Conservation (phyloP, 23 tunicate genomes). For the Pegea sp. region DNA sequence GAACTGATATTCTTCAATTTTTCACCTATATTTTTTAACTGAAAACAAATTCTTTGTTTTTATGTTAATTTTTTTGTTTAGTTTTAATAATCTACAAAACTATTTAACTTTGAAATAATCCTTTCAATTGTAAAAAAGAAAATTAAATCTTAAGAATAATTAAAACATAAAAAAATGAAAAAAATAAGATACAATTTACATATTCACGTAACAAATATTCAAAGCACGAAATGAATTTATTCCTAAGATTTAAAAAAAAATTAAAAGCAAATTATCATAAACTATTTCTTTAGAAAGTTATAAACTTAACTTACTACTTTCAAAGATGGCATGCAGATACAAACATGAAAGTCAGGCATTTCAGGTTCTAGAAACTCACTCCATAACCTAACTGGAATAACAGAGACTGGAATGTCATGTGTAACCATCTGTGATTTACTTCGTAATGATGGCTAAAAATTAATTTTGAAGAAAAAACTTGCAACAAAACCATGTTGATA, state of each 20-base stretch:
- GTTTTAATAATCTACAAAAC: not conserved
- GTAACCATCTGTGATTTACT: constrained; percentile 46
- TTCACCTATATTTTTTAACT: constrained; percentile 79
- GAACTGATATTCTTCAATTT: constrained; percentile 60
- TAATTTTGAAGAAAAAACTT: not conserved
- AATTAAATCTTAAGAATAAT: not conserved
- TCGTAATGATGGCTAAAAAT: constrained; percentile 49
- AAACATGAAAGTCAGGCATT: constrained; percentile 87
- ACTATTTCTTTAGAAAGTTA: not conserved
- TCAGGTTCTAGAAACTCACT: constrained; percentile 60
- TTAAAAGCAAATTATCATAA: not conserved
- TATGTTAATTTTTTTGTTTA: no score
- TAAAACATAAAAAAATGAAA: not conserved
- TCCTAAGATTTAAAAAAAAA: not conserved
- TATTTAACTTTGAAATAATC: no score
- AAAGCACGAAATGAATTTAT: no score
- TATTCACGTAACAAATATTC: no score
- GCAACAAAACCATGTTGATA: not conserved
- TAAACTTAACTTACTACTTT: constrained; percentile 35
- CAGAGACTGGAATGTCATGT: constrained; percentile 83
- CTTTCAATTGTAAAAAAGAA: no score
- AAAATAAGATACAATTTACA: not conserved
- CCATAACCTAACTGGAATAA: constrained; percentile 66
- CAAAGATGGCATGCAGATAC: constrained; percentile 73
- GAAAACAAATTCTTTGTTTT: constrained; percentile 2